A percentile compares a stretch with the other conserved stretches of the same genome.
These are phyloP conservation scores for Columba janthina DNA, from an alignment of 2,113 vertebrate genomes.

Conservation along the genomic window DNA sequence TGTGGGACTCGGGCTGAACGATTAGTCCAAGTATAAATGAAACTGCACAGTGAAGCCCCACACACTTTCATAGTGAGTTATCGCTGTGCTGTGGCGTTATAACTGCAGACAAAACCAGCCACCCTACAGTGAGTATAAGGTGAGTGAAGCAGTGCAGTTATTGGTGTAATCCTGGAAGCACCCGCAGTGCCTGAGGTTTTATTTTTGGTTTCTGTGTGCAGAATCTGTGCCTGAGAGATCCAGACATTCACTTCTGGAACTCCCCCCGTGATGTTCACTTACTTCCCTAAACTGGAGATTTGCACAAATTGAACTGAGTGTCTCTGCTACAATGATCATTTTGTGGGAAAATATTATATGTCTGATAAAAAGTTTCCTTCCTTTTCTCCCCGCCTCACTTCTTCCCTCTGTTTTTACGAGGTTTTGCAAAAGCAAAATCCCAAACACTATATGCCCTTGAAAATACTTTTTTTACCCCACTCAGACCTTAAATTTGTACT, in stretches of 20 bases:
- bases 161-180: background rate
- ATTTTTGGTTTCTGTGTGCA: background rate
- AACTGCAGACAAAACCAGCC: background rate
- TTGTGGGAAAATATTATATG: background rate
- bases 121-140: background rate
- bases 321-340: background rate
- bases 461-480: background rate
- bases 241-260: background rate
- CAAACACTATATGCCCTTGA: background rate
- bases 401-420: background rate
- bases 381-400: background rate
- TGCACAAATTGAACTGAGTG: rapidly evolving
- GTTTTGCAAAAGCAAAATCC: background rate
- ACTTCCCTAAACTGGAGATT: background rate
- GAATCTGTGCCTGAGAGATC: background rate
- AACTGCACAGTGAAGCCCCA: background rate
- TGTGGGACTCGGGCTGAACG: background rate
- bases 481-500: background rate
- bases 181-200: background rate
- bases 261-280: rapidly evolving
- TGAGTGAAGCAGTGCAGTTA: background rate
- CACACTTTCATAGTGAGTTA: background rate
- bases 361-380: background rate
- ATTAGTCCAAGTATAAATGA: background rate
- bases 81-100: background rate